Evolutionary conservation across 2,113 vertebrate genomes (phyloP).

Genomic region (Chaetura pelagica): DNA sequence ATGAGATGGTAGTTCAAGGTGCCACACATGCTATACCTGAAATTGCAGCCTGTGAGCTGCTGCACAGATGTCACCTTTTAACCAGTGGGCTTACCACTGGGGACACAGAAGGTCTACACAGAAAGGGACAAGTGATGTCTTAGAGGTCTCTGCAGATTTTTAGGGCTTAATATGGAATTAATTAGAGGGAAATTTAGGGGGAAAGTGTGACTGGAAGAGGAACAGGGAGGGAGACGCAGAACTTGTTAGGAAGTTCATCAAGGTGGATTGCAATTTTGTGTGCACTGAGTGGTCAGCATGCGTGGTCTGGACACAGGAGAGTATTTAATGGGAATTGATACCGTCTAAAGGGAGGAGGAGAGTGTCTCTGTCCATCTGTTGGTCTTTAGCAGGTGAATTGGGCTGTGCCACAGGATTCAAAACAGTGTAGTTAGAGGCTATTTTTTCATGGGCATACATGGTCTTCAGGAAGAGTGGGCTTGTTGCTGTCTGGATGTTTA

Average conservation of each 20-base stretch:
- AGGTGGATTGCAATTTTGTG: neutral
- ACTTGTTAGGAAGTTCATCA: constrained; percentile 31
- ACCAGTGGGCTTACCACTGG: constrained; percentile 56
- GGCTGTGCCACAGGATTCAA: neutral
- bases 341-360: constrained; percentile 18
- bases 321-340: constrained; percentile 27
- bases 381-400: constrained; percentile 29
- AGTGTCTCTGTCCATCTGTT: constrained; percentile 54
- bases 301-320: neutral
- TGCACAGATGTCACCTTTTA: constrained; percentile 81
- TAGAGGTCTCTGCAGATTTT: constrained; percentile 23
- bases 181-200: constrained; percentile 25
- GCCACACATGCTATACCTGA: constrained; percentile 83
- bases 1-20: constrained; percentile 79
- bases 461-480: neutral
- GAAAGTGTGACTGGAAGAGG: neutral
- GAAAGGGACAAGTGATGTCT: constrained; percentile 42
- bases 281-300: constrained; percentile 6
- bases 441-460: accelerated
- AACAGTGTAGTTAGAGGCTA: neutral
- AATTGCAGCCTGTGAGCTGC: constrained; percentile 66
- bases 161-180: constrained; percentile 38
- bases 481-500: neutral
- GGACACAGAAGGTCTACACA: constrained; percentile 31
- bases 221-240: neutral